phyloP scores from a whole-genome alignment of 92 coral and sea anemone species.

The Actinernus sp. region DNA sequence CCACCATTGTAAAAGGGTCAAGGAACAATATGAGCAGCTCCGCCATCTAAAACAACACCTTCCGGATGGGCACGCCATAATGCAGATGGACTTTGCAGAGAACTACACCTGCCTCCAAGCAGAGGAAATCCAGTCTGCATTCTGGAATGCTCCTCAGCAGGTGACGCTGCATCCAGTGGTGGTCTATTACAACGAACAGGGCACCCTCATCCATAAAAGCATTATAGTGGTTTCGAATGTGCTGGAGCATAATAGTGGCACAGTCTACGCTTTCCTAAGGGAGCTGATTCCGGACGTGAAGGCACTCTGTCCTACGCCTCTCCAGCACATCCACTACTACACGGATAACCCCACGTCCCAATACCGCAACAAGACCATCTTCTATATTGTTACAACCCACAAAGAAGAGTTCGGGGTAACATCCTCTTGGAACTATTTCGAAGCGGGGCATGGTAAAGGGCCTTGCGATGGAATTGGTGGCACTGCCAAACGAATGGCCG shows the following conservation, averaged over 20 bases:
- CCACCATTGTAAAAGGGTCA: too few species aligned
- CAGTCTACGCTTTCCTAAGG: not conserved
- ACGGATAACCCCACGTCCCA: constrained; percentile 44
- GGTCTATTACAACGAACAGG: constrained; percentile 25
- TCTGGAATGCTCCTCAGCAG: constrained; percentile 57
- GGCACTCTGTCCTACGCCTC: not conserved
- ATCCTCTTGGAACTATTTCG: constrained; percentile 40
- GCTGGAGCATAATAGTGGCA: constrained; percentile 4
- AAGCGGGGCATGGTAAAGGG: constrained; percentile 48
- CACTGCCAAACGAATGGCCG: constrained; percentile 30
- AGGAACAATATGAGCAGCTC: constrained; percentile 52
- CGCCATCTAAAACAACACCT: constrained; percentile 23
- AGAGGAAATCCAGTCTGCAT: constrained; percentile 55
- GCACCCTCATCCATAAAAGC: constrained; percentile 20
- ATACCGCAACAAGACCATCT: constrained; percentile 29
- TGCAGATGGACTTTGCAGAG: constrained; percentile 28
- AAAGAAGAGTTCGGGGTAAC: constrained; percentile 19
- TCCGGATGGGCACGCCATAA: constrained; percentile 25
- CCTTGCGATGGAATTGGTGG: constrained; percentile 49
- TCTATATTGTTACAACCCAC: constrained; percentile 23
- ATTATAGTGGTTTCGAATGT: constrained; percentile 14
- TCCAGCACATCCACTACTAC: constrained; percentile 9
- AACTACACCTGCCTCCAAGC: constrained; percentile 39
- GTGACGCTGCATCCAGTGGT: constrained; percentile 47
- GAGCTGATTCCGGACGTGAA: not conserved